Conservation (phyloP, 1,140 invertebrate genomes). For the Armadillidium nasatum region DNA sequence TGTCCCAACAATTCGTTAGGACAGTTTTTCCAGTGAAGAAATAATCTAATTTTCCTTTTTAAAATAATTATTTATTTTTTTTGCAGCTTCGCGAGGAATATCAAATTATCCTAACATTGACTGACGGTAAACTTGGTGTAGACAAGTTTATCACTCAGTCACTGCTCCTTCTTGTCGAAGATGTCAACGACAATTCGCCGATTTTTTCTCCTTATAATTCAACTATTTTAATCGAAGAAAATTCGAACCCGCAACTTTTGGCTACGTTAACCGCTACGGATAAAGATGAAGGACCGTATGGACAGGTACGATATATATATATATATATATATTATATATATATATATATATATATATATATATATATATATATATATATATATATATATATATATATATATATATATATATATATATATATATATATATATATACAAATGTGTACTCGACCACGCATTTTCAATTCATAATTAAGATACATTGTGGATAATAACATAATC, state of each 20-base stretch:
- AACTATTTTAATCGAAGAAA: constrained; percentile 71
- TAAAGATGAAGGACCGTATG: constrained; percentile 82
- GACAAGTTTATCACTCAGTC: constrained; percentile 87
- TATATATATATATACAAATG: neutral
- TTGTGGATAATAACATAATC: no score
- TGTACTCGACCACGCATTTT: no score
- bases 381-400: neutral
- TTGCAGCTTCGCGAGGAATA: constrained; percentile 76
- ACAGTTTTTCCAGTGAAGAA: no score
- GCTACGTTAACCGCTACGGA: constrained; percentile 80
- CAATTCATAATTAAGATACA: no score
- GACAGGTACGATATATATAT: constrained; percentile 61
- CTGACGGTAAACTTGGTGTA: constrained; percentile 77
- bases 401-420: neutral
- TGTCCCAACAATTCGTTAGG: no score
- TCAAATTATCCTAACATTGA: constrained; percentile 77
- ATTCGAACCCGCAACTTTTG: constrained; percentile 64
- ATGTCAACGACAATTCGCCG: constrained; percentile 86
- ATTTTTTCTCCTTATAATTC: constrained; percentile 79
- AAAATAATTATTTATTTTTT: constrained; percentile 18
- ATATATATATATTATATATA: no score
- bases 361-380: neutral
- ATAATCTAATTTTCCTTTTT: no score
- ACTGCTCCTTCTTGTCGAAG: constrained; percentile 78
- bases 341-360: no score